These are phyloP conservation scores for Chaetoderma sp. DNA, from an alignment of 2,888 invertebrate genomes.

Conservation along the genomic window DNA sequence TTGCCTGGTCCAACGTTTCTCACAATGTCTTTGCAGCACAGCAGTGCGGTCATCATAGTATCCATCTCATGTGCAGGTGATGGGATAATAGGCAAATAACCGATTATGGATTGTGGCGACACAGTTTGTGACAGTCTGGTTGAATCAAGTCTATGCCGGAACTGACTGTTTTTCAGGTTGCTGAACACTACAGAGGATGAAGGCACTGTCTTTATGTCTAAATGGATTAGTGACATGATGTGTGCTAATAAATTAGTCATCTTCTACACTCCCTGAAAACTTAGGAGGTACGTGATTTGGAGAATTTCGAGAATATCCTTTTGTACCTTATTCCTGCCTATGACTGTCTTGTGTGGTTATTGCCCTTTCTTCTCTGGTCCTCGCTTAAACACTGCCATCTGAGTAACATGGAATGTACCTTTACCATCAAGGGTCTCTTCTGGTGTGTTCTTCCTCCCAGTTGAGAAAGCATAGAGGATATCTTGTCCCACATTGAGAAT, in stretches of 20 bases:
- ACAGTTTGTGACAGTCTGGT: background rate
- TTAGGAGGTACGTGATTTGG: background rate
- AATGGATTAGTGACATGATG: background rate
- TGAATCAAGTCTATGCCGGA: background rate
- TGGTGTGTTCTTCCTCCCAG: background rate
- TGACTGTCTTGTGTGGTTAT: background rate
- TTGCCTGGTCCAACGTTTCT: background rate
- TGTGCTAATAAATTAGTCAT: background rate
- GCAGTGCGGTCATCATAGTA: background rate
- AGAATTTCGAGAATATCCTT: background rate
- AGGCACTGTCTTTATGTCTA: background rate
- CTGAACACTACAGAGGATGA: background rate
- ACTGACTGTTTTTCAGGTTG: background rate
- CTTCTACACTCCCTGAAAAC: background rate
- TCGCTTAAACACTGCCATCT: background rate
- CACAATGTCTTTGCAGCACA: background rate
- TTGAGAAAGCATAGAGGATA: background rate
- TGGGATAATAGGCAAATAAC: background rate
- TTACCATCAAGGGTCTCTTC: background rate
- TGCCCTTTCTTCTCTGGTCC: background rate
- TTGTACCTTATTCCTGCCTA: background rate
- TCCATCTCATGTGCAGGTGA: background rate
- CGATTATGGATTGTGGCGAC: background rate
- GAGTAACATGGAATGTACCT: background rate
- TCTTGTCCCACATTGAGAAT: background rate